Evolutionary conservation across 1,140 invertebrate species (phyloP).

Genomic region (Polypedilum pembai): DNA sequence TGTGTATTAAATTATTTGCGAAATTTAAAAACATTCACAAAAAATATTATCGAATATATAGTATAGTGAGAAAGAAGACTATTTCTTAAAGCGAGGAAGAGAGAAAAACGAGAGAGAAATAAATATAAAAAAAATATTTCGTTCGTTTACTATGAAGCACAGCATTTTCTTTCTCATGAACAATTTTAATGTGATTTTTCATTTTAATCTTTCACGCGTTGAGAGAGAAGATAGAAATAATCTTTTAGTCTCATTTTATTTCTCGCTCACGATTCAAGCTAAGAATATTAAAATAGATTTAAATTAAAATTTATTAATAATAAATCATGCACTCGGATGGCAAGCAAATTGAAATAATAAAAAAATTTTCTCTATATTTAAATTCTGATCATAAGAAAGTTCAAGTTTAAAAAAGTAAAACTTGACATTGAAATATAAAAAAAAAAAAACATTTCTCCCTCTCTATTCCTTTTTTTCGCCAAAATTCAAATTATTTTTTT

Average conservation of each 20-base stretch:
- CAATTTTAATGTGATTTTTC: conserved; percentile 1
- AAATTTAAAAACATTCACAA: not conserved
- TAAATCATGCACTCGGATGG: not conserved
- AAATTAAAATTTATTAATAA: not conserved
- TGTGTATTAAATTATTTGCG: not conserved
- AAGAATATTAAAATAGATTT: not conserved
- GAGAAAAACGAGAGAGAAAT: conserved; percentile 2
- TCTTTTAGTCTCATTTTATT: not conserved
- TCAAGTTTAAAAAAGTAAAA: not conserved
- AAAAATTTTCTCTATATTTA: conserved; percentile 1
- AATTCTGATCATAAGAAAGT: not conserved
- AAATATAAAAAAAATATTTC: not conserved
- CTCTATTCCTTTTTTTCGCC: not conserved
- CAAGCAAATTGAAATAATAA: not conserved
- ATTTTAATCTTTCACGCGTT: conserved; percentile 15
- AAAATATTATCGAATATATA: not conserved
- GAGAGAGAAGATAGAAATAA: not conserved
- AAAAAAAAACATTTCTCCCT: not conserved
- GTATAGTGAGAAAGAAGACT: not conserved
- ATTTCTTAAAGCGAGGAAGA: not conserved
- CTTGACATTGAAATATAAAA: not conserved
- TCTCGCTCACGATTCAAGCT: not conserved
- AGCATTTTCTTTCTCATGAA: not conserved
- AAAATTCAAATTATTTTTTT: not conserved
- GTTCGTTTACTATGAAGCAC: not conserved